A percentile compares a stretch with the other conserved stretches of the same genome.
phyloP scores from a whole-genome alignment of 1,140 invertebrate genomes.

The Diachasma alloeum region DNA sequence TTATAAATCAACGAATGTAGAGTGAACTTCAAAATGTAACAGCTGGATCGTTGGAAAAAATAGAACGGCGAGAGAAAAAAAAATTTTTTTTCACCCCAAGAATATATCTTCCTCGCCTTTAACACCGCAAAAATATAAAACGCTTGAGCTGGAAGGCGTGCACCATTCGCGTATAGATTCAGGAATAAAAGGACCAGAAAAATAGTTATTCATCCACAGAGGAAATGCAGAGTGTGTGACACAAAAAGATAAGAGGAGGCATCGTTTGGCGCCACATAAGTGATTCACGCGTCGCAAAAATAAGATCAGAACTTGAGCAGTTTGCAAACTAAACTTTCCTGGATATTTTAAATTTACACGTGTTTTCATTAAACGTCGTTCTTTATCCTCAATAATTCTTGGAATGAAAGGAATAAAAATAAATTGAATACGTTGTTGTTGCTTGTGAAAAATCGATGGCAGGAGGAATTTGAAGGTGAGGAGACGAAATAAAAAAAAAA shows the following conservation, averaged over 20 bases:
- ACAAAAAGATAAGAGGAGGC: slow-evolving; percentile 32
- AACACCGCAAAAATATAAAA: slow-evolving; percentile 1
- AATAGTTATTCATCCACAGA: neutral
- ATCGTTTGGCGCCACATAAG: slow-evolving; percentile 41
- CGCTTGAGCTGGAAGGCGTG: neutral
- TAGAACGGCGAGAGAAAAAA: slow-evolving; percentile 1
- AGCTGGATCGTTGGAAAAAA: slow-evolving; percentile 15
- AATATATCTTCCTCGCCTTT: neutral
- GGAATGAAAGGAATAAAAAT: neutral
- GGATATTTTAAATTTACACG: neutral
- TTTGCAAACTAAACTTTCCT: neutral
- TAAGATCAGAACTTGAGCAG: slow-evolving; percentile 27
- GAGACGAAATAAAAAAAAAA: neutral
- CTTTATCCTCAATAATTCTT: neutral
- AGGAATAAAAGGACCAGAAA: slow-evolving; percentile 6
- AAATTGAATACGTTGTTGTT: neutral
- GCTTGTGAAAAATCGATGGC: no score
- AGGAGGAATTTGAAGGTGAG: neutral
- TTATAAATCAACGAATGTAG: no score
- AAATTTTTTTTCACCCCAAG: neutral
- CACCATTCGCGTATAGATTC: neutral
- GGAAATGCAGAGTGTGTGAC: slow-evolving; percentile 23
- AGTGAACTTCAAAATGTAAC: neutral
- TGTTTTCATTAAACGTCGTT: neutral
- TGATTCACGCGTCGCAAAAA: slow-evolving; percentile 45